Evolutionary conservation across 1,140 invertebrate species (phyloP).

Genomic region (Pemphigus obesinymphae): DNA sequence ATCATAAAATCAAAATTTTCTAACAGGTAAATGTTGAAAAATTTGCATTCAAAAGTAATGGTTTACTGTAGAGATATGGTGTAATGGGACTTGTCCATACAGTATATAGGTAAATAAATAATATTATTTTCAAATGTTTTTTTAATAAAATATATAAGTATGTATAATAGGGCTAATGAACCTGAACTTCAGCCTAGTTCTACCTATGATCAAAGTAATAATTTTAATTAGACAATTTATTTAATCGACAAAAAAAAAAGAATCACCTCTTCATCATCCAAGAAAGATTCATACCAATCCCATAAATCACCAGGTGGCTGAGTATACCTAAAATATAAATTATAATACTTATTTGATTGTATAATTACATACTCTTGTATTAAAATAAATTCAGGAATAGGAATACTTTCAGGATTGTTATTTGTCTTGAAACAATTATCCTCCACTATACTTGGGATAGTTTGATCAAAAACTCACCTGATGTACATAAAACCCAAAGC

Average conservation of each 20-base stretch:
- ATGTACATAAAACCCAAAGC: constrained; percentile 95
- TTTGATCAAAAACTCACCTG: constrained; percentile 55
- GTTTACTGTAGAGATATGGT: too few relatives aligned
- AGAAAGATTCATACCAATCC: constrained; percentile 94
- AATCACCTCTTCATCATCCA: constrained; percentile 85
- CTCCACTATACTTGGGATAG: constrained; percentile 32
- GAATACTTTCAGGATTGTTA: constrained; percentile 23
- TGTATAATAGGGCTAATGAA: too few relatives aligned
- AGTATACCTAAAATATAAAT: constrained; percentile 69
- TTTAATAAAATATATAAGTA: too few relatives aligned
- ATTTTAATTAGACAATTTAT: background rate
- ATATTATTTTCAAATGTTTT: too few relatives aligned
- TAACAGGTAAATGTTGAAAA: too few relatives aligned
- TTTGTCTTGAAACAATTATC: constrained; percentile 26
- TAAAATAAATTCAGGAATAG: background rate
- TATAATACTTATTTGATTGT: background rate
- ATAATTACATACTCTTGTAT: background rate
- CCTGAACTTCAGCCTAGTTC: too few relatives aligned
- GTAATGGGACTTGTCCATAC: too few relatives aligned
- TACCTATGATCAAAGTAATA: too few relatives aligned
- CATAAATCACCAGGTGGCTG: constrained; percentile 92
- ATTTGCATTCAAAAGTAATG: too few relatives aligned
- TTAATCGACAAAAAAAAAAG: background rate
- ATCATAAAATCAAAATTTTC: too few relatives aligned
- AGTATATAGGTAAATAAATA: too few relatives aligned